A percentile compares a stretch with the other conserved stretches of the same genome.
Evolutionary conservation across 1,140 invertebrate species (phyloP).

Genomic region (Coptotermes formosanus): DNA sequence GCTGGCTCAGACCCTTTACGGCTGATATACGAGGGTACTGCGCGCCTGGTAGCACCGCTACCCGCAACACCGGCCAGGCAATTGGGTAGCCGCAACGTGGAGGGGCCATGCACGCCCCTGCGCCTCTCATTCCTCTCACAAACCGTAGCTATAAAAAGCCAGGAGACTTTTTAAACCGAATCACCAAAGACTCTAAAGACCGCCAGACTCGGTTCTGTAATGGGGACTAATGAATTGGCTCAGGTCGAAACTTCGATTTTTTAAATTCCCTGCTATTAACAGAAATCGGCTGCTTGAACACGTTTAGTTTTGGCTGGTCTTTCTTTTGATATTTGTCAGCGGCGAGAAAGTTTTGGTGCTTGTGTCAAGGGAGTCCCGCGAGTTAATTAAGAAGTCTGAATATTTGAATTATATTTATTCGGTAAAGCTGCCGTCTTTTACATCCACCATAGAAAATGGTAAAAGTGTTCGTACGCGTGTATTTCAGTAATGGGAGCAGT

Average conservation of each 20-base stretch:
- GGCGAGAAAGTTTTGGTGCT: neutral
- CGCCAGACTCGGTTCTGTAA: neutral
- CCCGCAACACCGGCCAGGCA: slow-evolving; percentile 20
- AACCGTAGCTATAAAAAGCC: neutral
- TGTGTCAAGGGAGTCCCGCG: neutral
- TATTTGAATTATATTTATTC: too few species aligned
- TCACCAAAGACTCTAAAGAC: neutral
- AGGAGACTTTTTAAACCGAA: neutral
- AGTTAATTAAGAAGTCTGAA: too few species aligned
- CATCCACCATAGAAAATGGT: too few species aligned
- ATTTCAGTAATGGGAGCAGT: too few species aligned
- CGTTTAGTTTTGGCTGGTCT: neutral
- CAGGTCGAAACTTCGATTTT: neutral
- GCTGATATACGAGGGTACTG: neutral
- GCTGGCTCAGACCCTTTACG: too few species aligned
- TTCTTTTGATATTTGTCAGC: neutral
- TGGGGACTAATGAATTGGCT: neutral
- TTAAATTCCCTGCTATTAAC: neutral
- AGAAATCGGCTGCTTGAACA: neutral
- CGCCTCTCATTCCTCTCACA: neutral
- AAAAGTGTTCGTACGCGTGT: too few species aligned
- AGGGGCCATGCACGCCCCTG: neutral
- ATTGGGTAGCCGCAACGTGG: slow-evolving; percentile 25
- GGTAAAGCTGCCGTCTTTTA: too few species aligned
- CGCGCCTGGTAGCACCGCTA: slow-evolving; percentile 21